Evolutionary conservation across 2,888 invertebrate genomes (phyloP), one percentile per base, ranked within the genome.

Genomic region (Tachina fera): DNA sequence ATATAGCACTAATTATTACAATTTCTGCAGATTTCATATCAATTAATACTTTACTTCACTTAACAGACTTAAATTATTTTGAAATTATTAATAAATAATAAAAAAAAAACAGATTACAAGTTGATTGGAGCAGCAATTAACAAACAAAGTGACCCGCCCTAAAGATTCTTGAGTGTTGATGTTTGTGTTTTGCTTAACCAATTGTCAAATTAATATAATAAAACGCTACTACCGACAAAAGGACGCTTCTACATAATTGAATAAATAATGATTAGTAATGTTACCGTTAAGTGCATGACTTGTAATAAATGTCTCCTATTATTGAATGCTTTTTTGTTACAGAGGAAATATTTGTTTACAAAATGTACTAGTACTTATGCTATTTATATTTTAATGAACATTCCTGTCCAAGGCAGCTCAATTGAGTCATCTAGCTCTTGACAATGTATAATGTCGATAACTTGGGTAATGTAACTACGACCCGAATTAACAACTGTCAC

Each of bases 81-180:
- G 2, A 63, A 63, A 51, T 58, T 58, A 4, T 31, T 67, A 77
- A 74, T 47, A 72, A 58, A 60, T 70, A 31, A 31, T 56, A 9
- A 4, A 41, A 58, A 63, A 61, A 51, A 83, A 53, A 9, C 43
- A 82, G 71, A 65, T 16, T 13, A 22, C 10, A 68, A 80, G 31
- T 11, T 58, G 9, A 61, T 14, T n/a, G 61, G 6, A 61, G 19
- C 58, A 74, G 53, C n/a, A 68, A 70, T 51, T 49, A 83, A 72
- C 58, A 74, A 80, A 72, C 51, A 43, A 78, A 84, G 56, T 19
- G 82, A 76, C 87, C 86, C 87, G 81, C 87, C 87, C 87, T 80
- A 84, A 76, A 83, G n/a, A 77, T 53, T 56, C 51, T 63, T 79
- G 22, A 45, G 67, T 67, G 47, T 4, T 72, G 31, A 45, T 53